These are phyloP conservation scores for Hippocampus abdominalis DNA, from an alignment of 2,113 vertebrate species.

Conservation along the genomic window DNA sequence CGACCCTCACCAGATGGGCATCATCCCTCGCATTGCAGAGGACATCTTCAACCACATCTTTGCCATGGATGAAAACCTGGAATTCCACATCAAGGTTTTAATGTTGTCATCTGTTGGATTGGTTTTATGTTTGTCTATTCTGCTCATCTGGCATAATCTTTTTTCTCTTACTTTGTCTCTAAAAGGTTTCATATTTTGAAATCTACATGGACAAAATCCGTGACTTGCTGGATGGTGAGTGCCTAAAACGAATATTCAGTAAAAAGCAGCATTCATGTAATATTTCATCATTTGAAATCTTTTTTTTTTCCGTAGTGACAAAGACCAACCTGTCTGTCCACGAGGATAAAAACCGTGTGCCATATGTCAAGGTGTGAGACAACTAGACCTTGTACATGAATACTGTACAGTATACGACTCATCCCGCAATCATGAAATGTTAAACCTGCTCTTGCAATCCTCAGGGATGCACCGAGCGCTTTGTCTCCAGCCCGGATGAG, in stretches of 20 bases:
- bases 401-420: background rate
- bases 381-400: background rate
- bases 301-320: constrained; percentile 71
- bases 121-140: background rate
- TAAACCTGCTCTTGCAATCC: background rate
- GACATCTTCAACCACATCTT: constrained; percentile 97
- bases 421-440: background rate
- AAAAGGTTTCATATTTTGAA: constrained; percentile 90
- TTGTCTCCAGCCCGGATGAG: constrained; percentile 88
- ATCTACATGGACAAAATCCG: constrained; percentile 94
- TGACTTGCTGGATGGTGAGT: constrained; percentile 87
- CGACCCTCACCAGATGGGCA: constrained; percentile 90
- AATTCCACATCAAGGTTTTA: constrained; percentile 90
- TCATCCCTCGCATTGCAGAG: constrained; percentile 89
- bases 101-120: background rate
- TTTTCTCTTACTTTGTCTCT: background rate
- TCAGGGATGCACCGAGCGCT: constrained; percentile 88
- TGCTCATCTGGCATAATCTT: background rate
- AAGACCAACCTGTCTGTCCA: constrained; percentile 90
- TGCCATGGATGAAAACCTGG: constrained; percentile 93
- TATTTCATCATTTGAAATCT: background rate
- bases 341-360: constrained; percentile 88
- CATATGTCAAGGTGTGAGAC: constrained; percentile 82
- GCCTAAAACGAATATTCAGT: background rate
- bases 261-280: background rate